Base-by-base conservation (phyloP, 2,888 invertebrate species). In the Melieria crassipennis region DNA sequence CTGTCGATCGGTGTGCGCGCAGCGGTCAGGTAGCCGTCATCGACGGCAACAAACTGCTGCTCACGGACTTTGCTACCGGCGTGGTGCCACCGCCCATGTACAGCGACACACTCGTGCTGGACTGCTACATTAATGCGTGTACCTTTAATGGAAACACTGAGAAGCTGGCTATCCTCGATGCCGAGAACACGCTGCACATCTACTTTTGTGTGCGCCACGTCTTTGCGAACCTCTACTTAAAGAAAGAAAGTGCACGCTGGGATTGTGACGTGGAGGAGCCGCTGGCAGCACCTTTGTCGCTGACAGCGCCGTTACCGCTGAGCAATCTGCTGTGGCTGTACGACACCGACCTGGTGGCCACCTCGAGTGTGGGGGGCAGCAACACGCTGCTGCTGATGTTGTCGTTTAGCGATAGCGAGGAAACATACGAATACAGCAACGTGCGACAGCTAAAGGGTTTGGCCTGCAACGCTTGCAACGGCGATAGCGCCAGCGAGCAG, bases 71-170 rank as follows among this genome's bases (percentile, higher is more conserved):
- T 81, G 89, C 91, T 75, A 88, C 90, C 74, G 90, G 91, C 71
- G 88, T 94, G 43, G 89, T 95, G 10, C 97, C 97, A 46, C 97
- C 97, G 1, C 97, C 97, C 50, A 92, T 95, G 92, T 89, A 90
- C 72, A 91, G 91, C 65, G 87, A 89, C 67, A 88, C 88, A 77
- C 80, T 94, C 11, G 5, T 55, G 42, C 6, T 72, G 1, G 82
- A 89, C 65, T 83, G 85, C 45, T 86, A 89, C 73, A 88, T 93
- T 2, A 91, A 91, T 82, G 88, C 89, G 46, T 86, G 93, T 16
- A 85, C 88, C 73, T 52, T 52, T 4, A 69, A 63, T n/a, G 3
- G 66, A 7, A 58, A 74, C 42, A 68, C 73, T 10, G 57, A 77
- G 42, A 70, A 71, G 6, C 9, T 82, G 7, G 79, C 75, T 60